These are phyloP conservation scores for Steatornis caripensis DNA, from an alignment of 2,113 vertebrate genomes.

Conservation along the genomic window DNA sequence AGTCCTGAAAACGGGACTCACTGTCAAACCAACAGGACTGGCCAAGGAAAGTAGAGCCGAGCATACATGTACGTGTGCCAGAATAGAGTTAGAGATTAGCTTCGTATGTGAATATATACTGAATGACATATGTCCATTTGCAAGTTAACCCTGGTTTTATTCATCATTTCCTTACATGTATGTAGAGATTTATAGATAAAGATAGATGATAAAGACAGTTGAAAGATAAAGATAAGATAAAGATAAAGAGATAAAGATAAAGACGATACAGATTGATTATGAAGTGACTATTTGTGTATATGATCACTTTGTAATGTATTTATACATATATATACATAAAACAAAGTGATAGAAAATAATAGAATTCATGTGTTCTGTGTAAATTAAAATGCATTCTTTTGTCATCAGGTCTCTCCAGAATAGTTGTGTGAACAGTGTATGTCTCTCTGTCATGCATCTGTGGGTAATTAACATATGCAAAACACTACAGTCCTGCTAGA, in stretches of 20 bases:
- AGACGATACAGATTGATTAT: neutral
- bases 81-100: neutral
- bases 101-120: neutral
- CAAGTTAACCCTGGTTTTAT: neutral
- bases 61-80: accelerated
- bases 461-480: conserved; percentile 82
- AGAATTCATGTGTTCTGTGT: neutral
- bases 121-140: neutral
- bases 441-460: conserved; percentile 67
- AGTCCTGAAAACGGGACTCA: neutral
- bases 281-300: neutral
- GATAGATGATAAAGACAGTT: neutral
- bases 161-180: neutral
- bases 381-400: conserved; percentile 65
- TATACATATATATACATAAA: neutral
- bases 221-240: neutral
- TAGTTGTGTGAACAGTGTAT: conserved; percentile 55
- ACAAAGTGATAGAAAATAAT: conserved; percentile 31
- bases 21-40: neutral
- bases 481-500: conserved; percentile 81
- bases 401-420: conserved; percentile 70
- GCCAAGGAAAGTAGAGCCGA: neutral
- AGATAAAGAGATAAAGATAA: neutral
- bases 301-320: neutral
- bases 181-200: neutral